Base-by-base conservation (phyloP, 2,888 invertebrate species). In the Lydus trimaculatus region DNA sequence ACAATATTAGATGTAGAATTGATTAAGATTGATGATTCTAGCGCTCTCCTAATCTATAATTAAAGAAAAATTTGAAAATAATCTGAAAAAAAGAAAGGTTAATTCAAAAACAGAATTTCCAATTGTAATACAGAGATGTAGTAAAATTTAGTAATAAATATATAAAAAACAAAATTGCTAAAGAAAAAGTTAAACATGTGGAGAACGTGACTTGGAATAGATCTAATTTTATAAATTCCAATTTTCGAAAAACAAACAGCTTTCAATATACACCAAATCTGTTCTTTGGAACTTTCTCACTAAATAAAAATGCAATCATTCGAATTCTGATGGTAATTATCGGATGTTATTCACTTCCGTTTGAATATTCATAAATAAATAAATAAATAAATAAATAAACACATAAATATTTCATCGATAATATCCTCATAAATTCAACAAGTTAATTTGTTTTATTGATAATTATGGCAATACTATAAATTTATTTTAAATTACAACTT, bases 151-250 rank as follows among this genome's bases (percentile, higher is more conserved):
- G 11, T 20, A 25, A 25, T 20, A 52, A 23, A 52, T 2, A 23
- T 23, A 4, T 23, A 3, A 52, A 52, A 25, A 52, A 11, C 23
- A 13, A 52, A 25, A 52, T 52, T 11, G 25, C 17, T 43, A 20
- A 20, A 25, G 52, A 52, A 52, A 52, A 52, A 52, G 52, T 52
- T 52, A 11, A 52, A 52, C 52, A 52, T 52, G 52, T 52, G 52
- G 52, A 52, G 52, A 52, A 52, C 52, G 52, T 52, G 20, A 52
- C 52, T 52, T 52, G 13, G 13, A 23, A 52, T 52, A 15, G 52
- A 52, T 52, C 25, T 52, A 52, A 52, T 52, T 52, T 23, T 25
- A 25, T 23, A 48, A 6, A 52, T 52, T 20, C 25, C 2, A 39
- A n/a, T 36, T 9, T 31, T 36, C 2, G 15, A 15, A 36, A n/a